Base-by-base conservation (phyloP, 1,140 invertebrate genomes). In the Euwallacea similis region DNA sequence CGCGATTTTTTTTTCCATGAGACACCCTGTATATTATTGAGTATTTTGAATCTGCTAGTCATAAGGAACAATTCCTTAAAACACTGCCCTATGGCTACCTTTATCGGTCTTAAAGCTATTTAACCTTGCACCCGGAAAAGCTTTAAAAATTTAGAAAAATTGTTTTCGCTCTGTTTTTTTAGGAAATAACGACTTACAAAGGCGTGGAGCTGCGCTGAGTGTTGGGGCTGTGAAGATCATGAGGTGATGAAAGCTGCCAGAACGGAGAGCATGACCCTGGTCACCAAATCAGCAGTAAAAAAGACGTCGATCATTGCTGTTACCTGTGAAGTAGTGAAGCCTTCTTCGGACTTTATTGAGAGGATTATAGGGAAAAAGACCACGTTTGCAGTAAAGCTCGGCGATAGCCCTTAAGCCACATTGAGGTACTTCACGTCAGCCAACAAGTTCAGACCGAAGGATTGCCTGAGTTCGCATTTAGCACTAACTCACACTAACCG, bases 341-440 rank as follows among this genome's bases (percentile, higher is more conserved):
- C 75, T 0, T 72, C 66, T 66, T 72, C 73, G 21, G 61, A 66
- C 15, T 79, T 59, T 2, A 80, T 56, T 53, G 78, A 66, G 10
- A 76, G 77, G 46, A 78, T 71, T 11, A 80, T 70, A 0, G 77
- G 74, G n/a, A 78, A 56, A 63, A 80, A 80, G 3, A 73, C 73
- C 8, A 79, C 64, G 72, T 80, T 78, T 7, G 74, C 73, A 9
- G 75, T 78, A 41, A 79, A 73, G 21, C 60, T 61, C 16, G 79
- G 65, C 9, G 77, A 73, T 53, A 79, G 70, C 46, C 79, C 78
- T 15, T 76, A 54, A 4, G 73, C 61, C 44, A 80, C 77, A 47
- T 79, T 80, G 0, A 80, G 56, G 59, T 76, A 80, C 33, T 71
- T 66, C 3, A 73, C 68, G 54, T 79, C 75, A 60, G 75, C 77